Conservation (phyloP, 92 coral and sea anemone species). For the Zoanthus sociatus region DNA sequence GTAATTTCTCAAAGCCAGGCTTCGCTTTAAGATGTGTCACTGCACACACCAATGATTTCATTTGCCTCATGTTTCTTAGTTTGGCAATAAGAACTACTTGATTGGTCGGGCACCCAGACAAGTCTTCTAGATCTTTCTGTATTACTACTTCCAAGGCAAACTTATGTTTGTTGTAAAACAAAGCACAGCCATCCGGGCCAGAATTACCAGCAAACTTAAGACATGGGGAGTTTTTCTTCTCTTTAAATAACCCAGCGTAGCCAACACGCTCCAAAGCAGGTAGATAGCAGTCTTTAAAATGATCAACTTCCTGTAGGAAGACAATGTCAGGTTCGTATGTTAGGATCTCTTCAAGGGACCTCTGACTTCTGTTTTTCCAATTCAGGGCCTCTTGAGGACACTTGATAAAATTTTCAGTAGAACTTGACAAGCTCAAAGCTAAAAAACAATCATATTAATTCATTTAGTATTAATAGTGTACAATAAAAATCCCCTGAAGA, state of each 20-base stretch:
- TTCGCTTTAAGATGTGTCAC: conserved; percentile 96
- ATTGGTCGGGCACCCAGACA: conserved; percentile 71
- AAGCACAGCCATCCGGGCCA: conserved; percentile 95
- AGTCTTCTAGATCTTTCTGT: conserved; percentile 70
- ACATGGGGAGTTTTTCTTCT: conserved; percentile 92
- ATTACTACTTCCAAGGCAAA: conserved; percentile 62
- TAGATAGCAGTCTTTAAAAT: conserved; percentile 81
- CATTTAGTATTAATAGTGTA: neutral
- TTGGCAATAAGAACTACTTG: conserved; percentile 84
- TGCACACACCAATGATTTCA: conserved; percentile 68
- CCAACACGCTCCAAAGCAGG: conserved; percentile 80
- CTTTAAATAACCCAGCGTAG: conserved; percentile 70
- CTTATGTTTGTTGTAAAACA: conserved; percentile 82
- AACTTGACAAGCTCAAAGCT: conserved; percentile 89
- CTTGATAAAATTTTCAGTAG: conserved; percentile 84
- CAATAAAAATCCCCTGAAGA: too few relatives aligned
- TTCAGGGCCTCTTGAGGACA: conserved; percentile 82
- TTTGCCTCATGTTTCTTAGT: conserved; percentile 66
- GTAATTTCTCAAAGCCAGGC: conserved; percentile 69
- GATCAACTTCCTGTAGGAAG: conserved; percentile 95
- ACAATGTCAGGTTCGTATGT: conserved; percentile 86
- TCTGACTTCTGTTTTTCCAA: conserved; percentile 83
- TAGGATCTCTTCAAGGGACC: conserved; percentile 81
- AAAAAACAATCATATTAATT: neutral
- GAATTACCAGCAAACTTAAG: conserved; percentile 79